phyloP scores from a whole-genome alignment of 2,113 vertebrate genomes.

The Donacobius atricapilla region DNA sequence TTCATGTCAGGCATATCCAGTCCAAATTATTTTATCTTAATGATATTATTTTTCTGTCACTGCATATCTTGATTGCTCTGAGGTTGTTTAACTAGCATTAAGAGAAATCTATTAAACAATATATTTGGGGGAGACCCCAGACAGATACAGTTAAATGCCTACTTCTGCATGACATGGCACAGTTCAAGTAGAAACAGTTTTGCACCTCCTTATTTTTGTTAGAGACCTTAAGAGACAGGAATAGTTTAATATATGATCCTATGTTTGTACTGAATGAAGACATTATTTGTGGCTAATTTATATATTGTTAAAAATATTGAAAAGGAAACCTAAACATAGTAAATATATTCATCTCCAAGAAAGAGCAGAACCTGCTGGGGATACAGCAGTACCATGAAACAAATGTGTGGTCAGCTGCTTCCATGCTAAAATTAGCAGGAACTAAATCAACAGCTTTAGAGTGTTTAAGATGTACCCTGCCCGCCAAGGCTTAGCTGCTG shows the following conservation, averaged over 20 bases:
- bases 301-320: background rate
- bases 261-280: background rate
- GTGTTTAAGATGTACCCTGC: background rate
- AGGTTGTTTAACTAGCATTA: background rate
- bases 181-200: background rate
- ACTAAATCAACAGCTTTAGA: slow-evolving; percentile 4
- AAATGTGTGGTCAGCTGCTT: background rate
- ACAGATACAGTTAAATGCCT: background rate
- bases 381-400: background rate
- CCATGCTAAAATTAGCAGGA: background rate
- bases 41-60: background rate
- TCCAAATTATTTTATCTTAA: background rate
- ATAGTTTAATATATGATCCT: background rate
- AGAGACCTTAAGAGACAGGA: background rate
- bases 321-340: background rate
- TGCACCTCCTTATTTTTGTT: background rate
- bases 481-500: background rate
- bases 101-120: background rate
- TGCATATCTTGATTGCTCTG: background rate
- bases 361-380: background rate
- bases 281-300: background rate
- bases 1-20: background rate
- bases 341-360: background rate
- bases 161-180: background rate
- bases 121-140: rapidly evolving